Evolutionary conservation across 2,888 invertebrate species (phyloP).

Genomic region (Papilio demoleus): DNA sequence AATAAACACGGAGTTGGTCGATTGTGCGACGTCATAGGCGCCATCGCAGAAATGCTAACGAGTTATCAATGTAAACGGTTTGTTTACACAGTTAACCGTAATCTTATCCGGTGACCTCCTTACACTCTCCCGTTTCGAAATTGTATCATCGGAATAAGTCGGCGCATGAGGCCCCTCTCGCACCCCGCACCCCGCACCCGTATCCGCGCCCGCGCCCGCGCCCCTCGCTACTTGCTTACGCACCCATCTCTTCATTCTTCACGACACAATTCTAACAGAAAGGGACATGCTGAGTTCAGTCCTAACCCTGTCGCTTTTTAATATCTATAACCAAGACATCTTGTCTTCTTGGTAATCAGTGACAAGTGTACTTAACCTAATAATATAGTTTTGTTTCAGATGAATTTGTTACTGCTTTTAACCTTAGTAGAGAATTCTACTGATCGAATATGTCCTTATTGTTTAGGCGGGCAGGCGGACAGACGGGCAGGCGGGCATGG

Average conservation of each 20-base stretch:
- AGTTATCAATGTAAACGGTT: constrained; percentile 82
- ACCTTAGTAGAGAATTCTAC: not conserved
- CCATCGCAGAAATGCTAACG: constrained; percentile 77
- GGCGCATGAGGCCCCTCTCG: constrained; percentile 45
- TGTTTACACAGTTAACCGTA: constrained; percentile 82
- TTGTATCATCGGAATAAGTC: constrained; percentile 66
- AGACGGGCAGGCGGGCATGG: constrained; percentile 11
- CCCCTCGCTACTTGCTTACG: constrained; percentile 22
- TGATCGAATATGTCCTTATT: constrained; percentile 15
- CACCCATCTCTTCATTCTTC: not conserved
- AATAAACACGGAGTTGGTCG: constrained; percentile 55
- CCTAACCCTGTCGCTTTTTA: too few relatives aligned
- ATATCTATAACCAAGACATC: too few relatives aligned
- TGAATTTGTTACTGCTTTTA: not conserved
- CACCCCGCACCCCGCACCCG: not conserved
- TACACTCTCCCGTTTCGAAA: constrained; percentile 81
- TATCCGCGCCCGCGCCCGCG: constrained; percentile 38
- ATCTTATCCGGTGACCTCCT: constrained; percentile 83
- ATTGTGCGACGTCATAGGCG: constrained; percentile 71
- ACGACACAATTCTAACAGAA: not conserved
- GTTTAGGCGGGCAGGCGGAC: constrained; percentile 28
- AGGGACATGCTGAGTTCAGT: not conserved
- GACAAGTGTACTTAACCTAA: not conserved
- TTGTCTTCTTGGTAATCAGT: not conserved
- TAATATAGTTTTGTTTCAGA: not conserved